A percentile compares a stretch with the other conserved stretches of the same genome.
phyloP scores from a whole-genome alignment of 2,797 vertebrate species.

The Propithecus deckenii region DNA sequence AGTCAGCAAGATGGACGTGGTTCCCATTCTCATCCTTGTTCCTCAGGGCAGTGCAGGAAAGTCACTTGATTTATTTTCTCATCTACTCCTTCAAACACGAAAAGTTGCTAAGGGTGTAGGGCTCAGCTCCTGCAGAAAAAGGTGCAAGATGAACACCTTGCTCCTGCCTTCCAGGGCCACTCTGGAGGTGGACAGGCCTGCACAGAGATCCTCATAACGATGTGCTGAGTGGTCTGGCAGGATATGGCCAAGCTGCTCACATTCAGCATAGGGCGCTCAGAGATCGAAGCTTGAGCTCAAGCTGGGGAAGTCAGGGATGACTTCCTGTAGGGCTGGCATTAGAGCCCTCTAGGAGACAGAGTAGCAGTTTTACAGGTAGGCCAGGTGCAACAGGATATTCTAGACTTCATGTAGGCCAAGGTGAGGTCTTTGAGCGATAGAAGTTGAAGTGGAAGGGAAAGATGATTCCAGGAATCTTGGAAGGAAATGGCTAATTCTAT shows the following conservation, averaged over 20 bases:
- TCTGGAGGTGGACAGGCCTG: neutral
- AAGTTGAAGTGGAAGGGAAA: neutral
- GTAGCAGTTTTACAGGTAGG: neutral
- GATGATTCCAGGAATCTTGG: neutral
- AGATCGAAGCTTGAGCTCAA: neutral
- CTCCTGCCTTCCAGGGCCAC: neutral
- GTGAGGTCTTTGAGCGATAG: neutral
- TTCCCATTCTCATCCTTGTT: neutral
- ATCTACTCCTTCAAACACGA: neutral
- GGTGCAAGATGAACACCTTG: neutral
- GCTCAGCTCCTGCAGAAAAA: neutral
- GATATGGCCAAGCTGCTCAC: neutral
- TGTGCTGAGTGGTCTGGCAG: neutral
- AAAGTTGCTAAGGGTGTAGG: neutral
- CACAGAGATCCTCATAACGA: neutral
- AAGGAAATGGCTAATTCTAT: neutral
- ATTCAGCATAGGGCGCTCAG: neutral
- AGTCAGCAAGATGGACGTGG: neutral
- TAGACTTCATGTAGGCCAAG: neutral
- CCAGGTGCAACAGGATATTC: neutral
- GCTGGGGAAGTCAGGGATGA: neutral
- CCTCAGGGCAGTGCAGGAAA: neutral
- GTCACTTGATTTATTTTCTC: neutral
- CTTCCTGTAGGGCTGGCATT: neutral
- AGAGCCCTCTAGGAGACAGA: neutral